Percentiles rank a stretch among this genome's conserved stretches.
Evolutionary conservation across 2,797 vertebrate species (phyloP).

Genomic region (Sphenodon punctatus): DNA sequence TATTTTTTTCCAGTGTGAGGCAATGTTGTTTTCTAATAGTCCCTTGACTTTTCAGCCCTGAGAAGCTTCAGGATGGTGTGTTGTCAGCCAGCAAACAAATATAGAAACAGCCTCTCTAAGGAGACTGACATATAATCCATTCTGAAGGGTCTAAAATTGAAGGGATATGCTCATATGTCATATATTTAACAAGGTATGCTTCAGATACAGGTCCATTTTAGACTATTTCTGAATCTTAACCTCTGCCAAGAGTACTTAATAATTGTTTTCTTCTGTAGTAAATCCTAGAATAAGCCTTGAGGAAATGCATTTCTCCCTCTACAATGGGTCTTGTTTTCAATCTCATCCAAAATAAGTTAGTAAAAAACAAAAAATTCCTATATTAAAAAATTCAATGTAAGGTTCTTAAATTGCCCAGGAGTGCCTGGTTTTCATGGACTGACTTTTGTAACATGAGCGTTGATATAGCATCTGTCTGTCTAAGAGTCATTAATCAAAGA

Average conservation of each 20-base stretch:
- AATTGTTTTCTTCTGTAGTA: slow-evolving; percentile 9
- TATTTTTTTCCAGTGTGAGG: not conserved
- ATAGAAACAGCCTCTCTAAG: not conserved
- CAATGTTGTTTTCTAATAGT: not conserved
- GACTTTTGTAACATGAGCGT: no score
- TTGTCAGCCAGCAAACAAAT: not conserved
- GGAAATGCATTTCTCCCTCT: not conserved
- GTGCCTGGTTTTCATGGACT: no score
- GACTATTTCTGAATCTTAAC: not conserved
- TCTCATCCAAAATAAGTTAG: not conserved
- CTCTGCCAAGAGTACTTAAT: not conserved
- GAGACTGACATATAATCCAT: not conserved
- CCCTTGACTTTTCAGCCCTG: not conserved
- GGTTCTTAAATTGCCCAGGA: no score
- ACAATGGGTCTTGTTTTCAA: not conserved
- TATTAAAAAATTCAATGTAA: no score
- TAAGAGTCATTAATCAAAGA: no score
- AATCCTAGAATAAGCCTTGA: no score
- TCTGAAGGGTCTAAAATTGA: not conserved
- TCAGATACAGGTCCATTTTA: not conserved
- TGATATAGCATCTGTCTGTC: no score
- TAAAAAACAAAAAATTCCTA: not conserved
- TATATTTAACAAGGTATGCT: not conserved
- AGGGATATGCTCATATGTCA: accelerated
- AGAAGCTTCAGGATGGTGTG: not conserved